These are phyloP conservation scores for Ochropleura plecta DNA, from an alignment of 2,888 invertebrate genomes.

Conservation along the genomic window DNA sequence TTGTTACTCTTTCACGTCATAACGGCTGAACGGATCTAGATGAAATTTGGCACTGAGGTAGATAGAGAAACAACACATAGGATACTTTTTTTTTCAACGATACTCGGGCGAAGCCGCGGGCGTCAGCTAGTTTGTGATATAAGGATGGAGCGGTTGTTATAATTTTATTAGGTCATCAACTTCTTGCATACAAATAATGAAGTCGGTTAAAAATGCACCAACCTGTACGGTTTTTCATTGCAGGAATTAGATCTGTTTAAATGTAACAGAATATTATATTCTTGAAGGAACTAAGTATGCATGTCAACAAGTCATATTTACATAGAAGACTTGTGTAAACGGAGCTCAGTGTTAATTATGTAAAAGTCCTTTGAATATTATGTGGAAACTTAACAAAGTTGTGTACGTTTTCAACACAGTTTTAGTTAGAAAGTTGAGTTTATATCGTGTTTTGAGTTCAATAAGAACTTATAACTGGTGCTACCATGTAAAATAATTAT, in stretches of 20 bases:
- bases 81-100: no score
- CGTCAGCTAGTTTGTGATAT: no score
- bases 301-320: constrained; percentile 39
- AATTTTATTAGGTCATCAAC: no score
- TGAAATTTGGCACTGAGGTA: no score
- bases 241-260: background rate
- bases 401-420: constrained; percentile 12
- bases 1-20: no score
- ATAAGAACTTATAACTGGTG: background rate
- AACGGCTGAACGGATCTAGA: no score
- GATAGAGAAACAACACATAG: no score
- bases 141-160: no score
- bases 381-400: constrained; percentile 25
- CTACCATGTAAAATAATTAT: background rate
- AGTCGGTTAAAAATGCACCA: no score
- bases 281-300: background rate
- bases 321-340: constrained; percentile 46
- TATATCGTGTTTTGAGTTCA: constrained; percentile 13
- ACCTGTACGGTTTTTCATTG: background rate
- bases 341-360: constrained; percentile 45
- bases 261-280: constrained; percentile 16
- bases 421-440: constrained; percentile 18
- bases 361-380: constrained; percentile 44
- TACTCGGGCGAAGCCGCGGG: no score
- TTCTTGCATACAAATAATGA: no score